Conservation (phyloP, 2,113 vertebrate species). For the Gasterosteus aculeatus region DNA sequence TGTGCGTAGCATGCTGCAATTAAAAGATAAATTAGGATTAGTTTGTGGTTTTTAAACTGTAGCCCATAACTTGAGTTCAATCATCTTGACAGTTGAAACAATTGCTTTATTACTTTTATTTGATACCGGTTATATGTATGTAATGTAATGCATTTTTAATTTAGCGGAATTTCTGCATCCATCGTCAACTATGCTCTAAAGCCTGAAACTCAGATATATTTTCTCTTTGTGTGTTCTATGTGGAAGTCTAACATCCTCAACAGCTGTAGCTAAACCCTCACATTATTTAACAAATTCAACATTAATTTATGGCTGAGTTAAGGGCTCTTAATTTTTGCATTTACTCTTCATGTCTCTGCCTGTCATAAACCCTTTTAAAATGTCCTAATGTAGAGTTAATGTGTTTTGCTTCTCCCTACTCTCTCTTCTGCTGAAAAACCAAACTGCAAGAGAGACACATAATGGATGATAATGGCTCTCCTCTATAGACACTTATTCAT, state of each 20-base stretch:
- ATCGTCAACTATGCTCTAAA: neutral
- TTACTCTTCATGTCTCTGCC: conserved; percentile 9
- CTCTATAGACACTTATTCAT: conserved; percentile 53
- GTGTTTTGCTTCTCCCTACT: conserved; percentile 18
- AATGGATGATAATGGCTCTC: conserved; percentile 55
- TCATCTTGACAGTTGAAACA: neutral
- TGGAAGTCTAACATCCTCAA: conserved; percentile 2
- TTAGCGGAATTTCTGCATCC: neutral
- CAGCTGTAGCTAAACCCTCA: conserved; percentile 19
- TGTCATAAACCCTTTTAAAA: conserved; percentile 38
- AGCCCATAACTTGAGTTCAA: neutral
- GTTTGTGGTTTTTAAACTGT: neutral
- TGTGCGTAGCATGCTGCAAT: neutral
- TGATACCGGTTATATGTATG: neutral
- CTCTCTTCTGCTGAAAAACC: neutral
- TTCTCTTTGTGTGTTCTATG: conserved; percentile 7
- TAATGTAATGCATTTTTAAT: too few relatives aligned
- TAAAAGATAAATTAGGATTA: neutral
- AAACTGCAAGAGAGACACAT: conserved; percentile 41
- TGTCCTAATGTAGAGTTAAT: conserved; percentile 4
- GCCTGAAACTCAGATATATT: conserved; percentile 7
- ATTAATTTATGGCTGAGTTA: conserved; percentile 57
- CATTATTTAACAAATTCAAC: conserved; percentile 5
- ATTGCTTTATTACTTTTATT: neutral
- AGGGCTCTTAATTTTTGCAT: conserved; percentile 32